Conservation (phyloP, 35 echinoderm and acorn worm species). For the Strongylocentrotus purpuratus region DNA sequence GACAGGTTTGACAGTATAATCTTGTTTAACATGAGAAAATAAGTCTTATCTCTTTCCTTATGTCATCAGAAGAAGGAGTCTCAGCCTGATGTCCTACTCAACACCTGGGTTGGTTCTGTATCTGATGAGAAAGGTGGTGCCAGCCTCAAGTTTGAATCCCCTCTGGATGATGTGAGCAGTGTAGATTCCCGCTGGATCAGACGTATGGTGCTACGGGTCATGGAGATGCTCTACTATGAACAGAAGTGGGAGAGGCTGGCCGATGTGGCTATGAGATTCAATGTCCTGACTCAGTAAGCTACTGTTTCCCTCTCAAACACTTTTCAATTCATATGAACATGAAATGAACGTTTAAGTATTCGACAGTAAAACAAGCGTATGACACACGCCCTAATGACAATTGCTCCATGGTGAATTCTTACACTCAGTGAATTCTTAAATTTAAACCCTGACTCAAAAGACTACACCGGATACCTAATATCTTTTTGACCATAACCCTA, state of each 20-base stretch:
- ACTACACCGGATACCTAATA: too few relatives aligned
- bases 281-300: conserved; percentile 85
- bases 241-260: conserved; percentile 96
- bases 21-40: neutral
- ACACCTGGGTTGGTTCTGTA: conserved; percentile 81
- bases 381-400: too few relatives aligned
- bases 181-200: conserved; percentile 91
- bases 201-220: conserved; percentile 76
- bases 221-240: conserved; percentile 98
- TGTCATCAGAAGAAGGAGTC: neutral
- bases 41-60: neutral
- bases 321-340: too few relatives aligned
- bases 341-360: too few relatives aligned
- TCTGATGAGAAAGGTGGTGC: conserved; percentile 89
- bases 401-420: too few relatives aligned
- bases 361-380: too few relatives aligned
- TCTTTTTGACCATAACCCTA: too few relatives aligned
- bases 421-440: too few relatives aligned
- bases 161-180: conserved; percentile 78
- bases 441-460: too few relatives aligned
- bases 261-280: conserved; percentile 98
- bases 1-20: too few relatives aligned
- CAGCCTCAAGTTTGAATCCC: conserved; percentile 91
- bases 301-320: too few relatives aligned
- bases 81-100: conserved; percentile 46